phyloP scores from a whole-genome alignment of 1,140 invertebrate genomes.

The Gonioctena quinquepunctata region DNA sequence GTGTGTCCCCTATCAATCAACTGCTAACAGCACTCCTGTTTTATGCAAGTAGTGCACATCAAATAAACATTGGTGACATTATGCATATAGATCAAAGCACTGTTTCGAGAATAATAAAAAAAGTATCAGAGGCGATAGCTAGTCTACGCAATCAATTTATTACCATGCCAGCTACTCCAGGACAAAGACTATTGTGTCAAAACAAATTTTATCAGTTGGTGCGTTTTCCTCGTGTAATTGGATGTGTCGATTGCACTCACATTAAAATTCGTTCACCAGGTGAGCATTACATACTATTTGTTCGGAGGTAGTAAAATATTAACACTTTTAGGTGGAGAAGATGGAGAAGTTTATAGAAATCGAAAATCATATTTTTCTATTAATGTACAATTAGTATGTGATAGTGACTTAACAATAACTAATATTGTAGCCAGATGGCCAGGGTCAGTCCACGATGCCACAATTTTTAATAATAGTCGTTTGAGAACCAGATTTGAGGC shows the following conservation, averaged over 20 bases:
- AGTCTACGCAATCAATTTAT: neutral
- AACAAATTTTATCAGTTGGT: conserved; percentile 15
- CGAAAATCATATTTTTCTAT: conserved; percentile 53
- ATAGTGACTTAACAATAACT: conserved; percentile 38
- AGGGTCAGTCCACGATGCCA: conserved; percentile 47
- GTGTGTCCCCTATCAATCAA: conserved; percentile 23
- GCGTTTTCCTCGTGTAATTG: conserved; percentile 22
- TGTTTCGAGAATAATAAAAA: conserved; percentile 12
- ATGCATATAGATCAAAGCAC: conserved; percentile 20
- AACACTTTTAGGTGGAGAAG: conserved; percentile 32
- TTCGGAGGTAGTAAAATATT: neutral
- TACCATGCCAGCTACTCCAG: neutral
- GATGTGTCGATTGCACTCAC: conserved; percentile 31
- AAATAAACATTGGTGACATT: conserved; percentile 21
- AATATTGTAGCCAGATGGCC: conserved; percentile 54
- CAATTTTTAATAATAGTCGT: conserved; percentile 45
- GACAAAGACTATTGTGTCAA: neutral
- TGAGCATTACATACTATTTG: conserved; percentile 1
- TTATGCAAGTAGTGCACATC: conserved; percentile 25
- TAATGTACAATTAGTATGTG: conserved; percentile 51
- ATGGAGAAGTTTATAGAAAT: conserved; percentile 51
- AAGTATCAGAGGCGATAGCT: conserved; percentile 9
- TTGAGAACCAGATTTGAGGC: neutral
- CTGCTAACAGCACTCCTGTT: conserved; percentile 18
- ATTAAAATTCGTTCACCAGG: conserved; percentile 29